Base-by-base conservation (phyloP, 2,888 invertebrate genomes). In the Thysanoteuthis rhombus region DNA sequence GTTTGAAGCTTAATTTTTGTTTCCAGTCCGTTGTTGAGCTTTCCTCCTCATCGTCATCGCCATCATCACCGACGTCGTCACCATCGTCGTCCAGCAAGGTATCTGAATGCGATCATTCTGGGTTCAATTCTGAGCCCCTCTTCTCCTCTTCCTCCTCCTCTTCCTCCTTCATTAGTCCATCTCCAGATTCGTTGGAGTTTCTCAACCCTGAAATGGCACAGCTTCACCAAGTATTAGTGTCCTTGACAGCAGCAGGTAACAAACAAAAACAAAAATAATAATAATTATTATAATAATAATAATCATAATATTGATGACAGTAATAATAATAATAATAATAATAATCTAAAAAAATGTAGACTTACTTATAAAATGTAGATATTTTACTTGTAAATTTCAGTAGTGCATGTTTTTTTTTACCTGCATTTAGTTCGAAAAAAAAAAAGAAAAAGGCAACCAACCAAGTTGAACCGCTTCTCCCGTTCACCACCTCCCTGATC, bases 141-240 rank as follows among this genome's bases (percentile, higher is more conserved):
- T 89, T 19, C 75, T 36, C 75, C 12, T n/a, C 75, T 36, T 4
- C 0, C 25, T 25, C 52, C 52, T 52, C 25, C 6, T 52, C 52
- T 93, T 25, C 75, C 36, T 36, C 75, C 75, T 6, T 39, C 93
- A 47, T 89, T 94, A 39, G 93, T 42, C 93, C 93, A 92, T 94
- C 95, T 93, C 0, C 75, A 16, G 75, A 75, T 16, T 94, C 95
- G 91, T 95, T 97, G 95, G 97, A 97, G 95, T 96, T 97, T 95
- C 96, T 97, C 93, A 97, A 96, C 94, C 97, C 97, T 95, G 97
- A 97, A 96, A 97, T 97, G 96, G 97, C 97, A 94, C 97, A 97
- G 96, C 97, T 97, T 94, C 97, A 97, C 95, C 96, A 97, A 95
- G 96, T 97, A 94, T 96, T 97, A 93, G 97, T 97, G 95, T 97